These are phyloP conservation scores for Macrophya alboannulata DNA, from an alignment of 2,888 invertebrate genomes.

Conservation along the genomic window DNA sequence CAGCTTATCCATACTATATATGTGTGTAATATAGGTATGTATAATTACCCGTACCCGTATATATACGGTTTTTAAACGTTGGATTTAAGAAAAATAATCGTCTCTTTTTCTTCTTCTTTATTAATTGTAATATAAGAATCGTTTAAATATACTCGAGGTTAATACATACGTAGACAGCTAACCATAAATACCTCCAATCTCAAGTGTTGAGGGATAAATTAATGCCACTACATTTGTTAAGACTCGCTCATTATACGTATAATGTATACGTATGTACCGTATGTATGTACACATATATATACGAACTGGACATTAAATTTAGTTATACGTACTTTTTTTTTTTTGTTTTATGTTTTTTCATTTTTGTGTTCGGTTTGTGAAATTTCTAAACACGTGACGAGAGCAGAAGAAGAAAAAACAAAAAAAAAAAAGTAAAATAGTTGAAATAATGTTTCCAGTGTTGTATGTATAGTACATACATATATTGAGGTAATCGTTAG, in stretches of 20 bases:
- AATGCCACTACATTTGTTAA: slow-evolving; percentile 22
- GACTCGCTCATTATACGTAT: not conserved
- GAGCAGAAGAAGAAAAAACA: not conserved
- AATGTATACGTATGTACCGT: not conserved
- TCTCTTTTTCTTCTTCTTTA: not conserved
- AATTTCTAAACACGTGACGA: not conserved
- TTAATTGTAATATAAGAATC: not conserved
- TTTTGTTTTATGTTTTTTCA: not conserved
- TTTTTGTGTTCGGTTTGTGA: not conserved
- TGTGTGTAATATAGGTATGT: not conserved
- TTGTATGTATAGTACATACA: too few relatives aligned
- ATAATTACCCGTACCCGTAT: too few relatives aligned
- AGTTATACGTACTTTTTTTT: too few relatives aligned
- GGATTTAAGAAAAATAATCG: not conserved
- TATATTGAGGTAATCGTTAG: too few relatives aligned
- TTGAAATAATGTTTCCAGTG: too few relatives aligned
- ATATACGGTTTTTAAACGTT: slow-evolving; percentile 2
- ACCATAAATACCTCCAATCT: not conserved
- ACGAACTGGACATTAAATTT: too few relatives aligned
- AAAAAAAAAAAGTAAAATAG: not conserved
- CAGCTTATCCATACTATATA: not conserved
- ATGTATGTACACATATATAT: too few relatives aligned
- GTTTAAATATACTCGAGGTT: not conserved
- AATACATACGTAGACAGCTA: not conserved
- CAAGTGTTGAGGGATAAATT: slow-evolving; percentile 40